These are phyloP conservation scores for Hydrophis major DNA, from an alignment of 2,797 vertebrate genomes.

Conservation along the genomic window DNA sequence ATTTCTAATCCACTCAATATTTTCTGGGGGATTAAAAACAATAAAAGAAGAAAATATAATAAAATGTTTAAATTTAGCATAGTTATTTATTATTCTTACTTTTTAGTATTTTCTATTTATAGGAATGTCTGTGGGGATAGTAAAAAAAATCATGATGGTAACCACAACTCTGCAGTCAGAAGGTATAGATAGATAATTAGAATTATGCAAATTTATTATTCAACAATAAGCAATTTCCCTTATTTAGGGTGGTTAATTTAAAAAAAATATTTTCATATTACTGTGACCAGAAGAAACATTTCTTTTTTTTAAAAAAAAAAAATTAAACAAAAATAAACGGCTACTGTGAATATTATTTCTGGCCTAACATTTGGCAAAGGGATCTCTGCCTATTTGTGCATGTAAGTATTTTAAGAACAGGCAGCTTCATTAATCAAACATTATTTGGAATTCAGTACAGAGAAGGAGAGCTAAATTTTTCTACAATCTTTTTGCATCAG, in stretches of 20 bases:
- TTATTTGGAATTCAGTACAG: background rate
- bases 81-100: background rate
- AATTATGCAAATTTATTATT: background rate
- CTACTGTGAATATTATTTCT: conserved; percentile 12
- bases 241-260: background rate
- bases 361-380: background rate
- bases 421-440: conserved; percentile 14
- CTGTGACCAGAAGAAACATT: background rate
- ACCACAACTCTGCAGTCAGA: background rate
- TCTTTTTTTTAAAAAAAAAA: background rate
- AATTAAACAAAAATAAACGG: background rate
- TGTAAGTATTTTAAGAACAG: conserved; percentile 49
- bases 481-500: background rate
- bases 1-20: background rate
- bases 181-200: background rate
- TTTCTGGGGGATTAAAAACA: background rate
- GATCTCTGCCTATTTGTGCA: background rate
- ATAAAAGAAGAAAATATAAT: background rate
- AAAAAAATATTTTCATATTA: background rate
- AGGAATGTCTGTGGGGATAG: background rate
- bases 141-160: background rate
- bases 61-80: background rate
- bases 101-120: background rate
- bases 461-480: background rate
- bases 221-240: background rate